A percentile compares a stretch with the other conserved stretches of the same genome.
phyloP scores from a whole-genome alignment of 2,888 invertebrate genomes.

The Drosophila ustulata region DNA sequence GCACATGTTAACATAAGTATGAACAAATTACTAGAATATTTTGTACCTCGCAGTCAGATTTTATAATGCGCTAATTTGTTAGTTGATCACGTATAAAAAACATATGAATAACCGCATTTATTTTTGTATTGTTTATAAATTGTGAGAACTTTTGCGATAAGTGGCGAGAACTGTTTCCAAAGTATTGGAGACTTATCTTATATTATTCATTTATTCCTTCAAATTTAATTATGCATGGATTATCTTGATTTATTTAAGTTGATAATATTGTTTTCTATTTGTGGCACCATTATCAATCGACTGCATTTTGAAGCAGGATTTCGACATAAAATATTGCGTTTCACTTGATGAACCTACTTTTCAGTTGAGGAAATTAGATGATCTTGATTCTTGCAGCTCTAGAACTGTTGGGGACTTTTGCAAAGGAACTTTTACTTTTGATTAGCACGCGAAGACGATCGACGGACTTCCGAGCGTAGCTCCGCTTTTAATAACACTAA shows the following conservation, averaged over 20 bases:
- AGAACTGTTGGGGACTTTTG: background rate
- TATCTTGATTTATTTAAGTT: background rate
- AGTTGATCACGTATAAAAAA: constrained; percentile 7
- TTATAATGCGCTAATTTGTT: constrained; percentile 7
- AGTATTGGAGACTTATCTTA: background rate
- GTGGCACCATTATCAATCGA: background rate
- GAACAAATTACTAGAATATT: constrained; percentile 10
- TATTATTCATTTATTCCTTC: background rate
- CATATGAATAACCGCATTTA: background rate
- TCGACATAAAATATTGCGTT: background rate
- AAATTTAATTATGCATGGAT: background rate
- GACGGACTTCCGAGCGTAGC: constrained; percentile 49
- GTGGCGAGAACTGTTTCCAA: background rate
- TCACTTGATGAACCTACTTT: constrained; percentile 5
- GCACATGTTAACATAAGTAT: constrained; percentile 9
- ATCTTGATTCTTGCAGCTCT: background rate
- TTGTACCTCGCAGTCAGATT: background rate
- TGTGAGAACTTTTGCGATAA: background rate
- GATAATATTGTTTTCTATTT: background rate
- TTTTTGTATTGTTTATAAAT: background rate
- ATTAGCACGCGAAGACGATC: constrained; percentile 16
- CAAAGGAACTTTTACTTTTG: constrained; percentile 7
- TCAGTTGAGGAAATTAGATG: constrained; percentile 10
- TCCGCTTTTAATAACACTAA: constrained; percentile 68
- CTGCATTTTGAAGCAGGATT: background rate